Base-by-base conservation (phyloP, 2,888 invertebrate species). In the Ametastegia equiseti region DNA sequence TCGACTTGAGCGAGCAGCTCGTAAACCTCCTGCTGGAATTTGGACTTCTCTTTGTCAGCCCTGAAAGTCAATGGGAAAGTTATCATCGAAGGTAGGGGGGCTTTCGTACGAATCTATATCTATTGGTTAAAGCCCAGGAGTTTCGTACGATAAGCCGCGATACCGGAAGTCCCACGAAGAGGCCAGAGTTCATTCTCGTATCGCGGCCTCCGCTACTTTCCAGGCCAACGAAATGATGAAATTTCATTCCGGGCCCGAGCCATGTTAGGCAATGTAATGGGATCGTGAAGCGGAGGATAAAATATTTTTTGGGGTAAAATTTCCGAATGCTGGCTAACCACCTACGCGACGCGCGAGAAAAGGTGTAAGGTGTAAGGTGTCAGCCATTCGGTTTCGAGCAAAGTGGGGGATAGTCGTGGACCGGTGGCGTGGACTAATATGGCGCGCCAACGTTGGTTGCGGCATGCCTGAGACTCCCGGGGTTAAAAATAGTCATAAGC, bases 21-120 rank as follows among this genome's bases (percentile, higher is more conserved):
- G 94, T 99, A 99, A 85, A 99, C 97, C 94, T 99, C 99, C 91
- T 98, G 96, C 93, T 99, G 98, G 95, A 99, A 97, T 94, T 98
- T 98, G 91, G 97, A 94, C 93, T 98, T 99, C 92, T 99, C 99
- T 93, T 99, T 99, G 93, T 99, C 99, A 92, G 97, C 94, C 94
- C 99, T 99, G 93, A 42, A 92, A 93, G 92, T 27, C 11, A 80
- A 27, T 33, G 57, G 73, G 71, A 82, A 73, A 77, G 80, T 82
- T 71, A 50, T 54, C 73, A 81, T 80, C 75, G 15, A 9, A 71
- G 50, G 47, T 75, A 77, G 67, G n/a, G n/a, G n/a, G n/a, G n/a
- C n/a, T n/a, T n/a, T 81, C 80, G 45, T 47, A 1, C 7, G 15
- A 60, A 60, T 60, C 30, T 30, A 60, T 30, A 60, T 27, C 15